phyloP scores from a whole-genome alignment of 53 echinoderm and acorn worm genomes.

The Luidia sarsii region DNA sequence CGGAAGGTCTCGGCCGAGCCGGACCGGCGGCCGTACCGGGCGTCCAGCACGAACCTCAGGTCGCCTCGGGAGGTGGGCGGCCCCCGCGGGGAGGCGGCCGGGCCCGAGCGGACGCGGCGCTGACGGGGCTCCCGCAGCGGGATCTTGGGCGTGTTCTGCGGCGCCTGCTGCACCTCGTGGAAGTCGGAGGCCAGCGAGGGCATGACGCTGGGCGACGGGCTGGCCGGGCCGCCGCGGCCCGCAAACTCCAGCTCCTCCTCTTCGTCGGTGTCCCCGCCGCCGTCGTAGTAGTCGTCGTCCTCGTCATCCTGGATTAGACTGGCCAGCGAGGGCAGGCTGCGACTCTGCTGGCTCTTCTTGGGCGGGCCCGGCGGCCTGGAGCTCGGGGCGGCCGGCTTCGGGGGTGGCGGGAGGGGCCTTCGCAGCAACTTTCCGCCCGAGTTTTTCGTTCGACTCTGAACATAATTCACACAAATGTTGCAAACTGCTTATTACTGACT shows the following conservation, averaged over 20 bases:
- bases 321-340: constrained; percentile 38
- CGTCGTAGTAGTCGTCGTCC: constrained; percentile 21
- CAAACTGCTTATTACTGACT: too few relatives aligned
- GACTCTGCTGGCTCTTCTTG: constrained; percentile 31
- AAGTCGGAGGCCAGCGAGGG: constrained; percentile 82
- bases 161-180: constrained; percentile 72
- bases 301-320: constrained; percentile 48
- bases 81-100: constrained; percentile 12
- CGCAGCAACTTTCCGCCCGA: constrained; percentile 59
- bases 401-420: constrained; percentile 79
- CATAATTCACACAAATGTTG: too few relatives aligned
- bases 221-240: constrained; percentile 6
- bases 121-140: constrained; percentile 37
- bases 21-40: constrained; percentile 65
- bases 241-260: constrained; percentile 18
- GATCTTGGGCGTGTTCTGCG: constrained; percentile 79
- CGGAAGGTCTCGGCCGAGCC: constrained; percentile 57
- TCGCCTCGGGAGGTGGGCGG: constrained; percentile 38
- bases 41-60: constrained; percentile 79
- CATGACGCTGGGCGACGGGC: constrained; percentile 84
- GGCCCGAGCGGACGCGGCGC: constrained; percentile 18
- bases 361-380: background rate
- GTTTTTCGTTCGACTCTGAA: constrained; percentile 42
- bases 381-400: constrained; percentile 42
- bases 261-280: background rate